These are phyloP conservation scores for Caradrina kadenii DNA, from an alignment of 2,888 invertebrate species.

Conservation along the genomic window DNA sequence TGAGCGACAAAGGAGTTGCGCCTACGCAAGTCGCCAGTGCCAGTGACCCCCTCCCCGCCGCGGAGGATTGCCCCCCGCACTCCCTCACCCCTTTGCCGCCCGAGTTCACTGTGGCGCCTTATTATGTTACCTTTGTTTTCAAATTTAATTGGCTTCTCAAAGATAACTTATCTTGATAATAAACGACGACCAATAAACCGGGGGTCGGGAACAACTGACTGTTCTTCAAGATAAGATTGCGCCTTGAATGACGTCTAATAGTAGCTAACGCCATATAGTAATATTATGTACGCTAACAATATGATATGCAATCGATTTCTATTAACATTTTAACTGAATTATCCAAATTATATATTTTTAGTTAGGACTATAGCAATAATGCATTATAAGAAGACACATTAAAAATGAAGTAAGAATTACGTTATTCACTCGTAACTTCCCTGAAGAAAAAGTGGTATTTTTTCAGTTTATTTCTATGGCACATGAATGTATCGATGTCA, in stretches of 20 bases:
- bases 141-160: constrained; percentile 90
- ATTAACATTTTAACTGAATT: background rate
- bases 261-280: constrained; percentile 63
- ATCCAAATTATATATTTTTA: background rate
- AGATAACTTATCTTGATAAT: constrained; percentile 90
- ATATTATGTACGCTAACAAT: constrained; percentile 38
- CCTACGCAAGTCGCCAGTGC: constrained; percentile 82
- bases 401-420: too few relatives aligned
- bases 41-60: constrained; percentile 73
- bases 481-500: too few relatives aligned
- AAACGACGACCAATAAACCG: constrained; percentile 90
- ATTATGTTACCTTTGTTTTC: constrained; percentile 90
- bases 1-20: constrained; percentile 84
- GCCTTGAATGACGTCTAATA: constrained; percentile 81
- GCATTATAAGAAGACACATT: too few relatives aligned
- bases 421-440: background rate
- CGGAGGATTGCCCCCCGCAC: constrained; percentile 56
- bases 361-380: too few relatives aligned
- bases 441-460: background rate
- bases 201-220: constrained; percentile 85
- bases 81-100: constrained; percentile 54
- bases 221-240: constrained; percentile 86
- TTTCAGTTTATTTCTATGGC: too few relatives aligned
- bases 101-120: constrained; percentile 86
- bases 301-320: constrained; percentile 17